Conservation (phyloP, 2,113 vertebrate genomes). For the Varanus komodoensis region DNA sequence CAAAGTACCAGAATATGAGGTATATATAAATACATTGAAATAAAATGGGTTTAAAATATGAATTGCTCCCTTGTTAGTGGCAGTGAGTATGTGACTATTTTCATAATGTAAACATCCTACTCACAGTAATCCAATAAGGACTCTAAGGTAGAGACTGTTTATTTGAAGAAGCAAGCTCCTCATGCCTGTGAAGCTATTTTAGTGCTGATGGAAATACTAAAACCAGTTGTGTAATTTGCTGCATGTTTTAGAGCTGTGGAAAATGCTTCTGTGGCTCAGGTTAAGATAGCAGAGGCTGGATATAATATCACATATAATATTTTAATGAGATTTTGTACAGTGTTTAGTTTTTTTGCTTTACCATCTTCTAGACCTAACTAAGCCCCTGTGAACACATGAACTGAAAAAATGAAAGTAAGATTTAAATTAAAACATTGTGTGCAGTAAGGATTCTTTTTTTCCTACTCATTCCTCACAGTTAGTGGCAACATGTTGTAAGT, state of each 20-base stretch:
- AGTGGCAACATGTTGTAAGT: background rate
- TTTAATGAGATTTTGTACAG: background rate
- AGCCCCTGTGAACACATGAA: background rate
- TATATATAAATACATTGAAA: background rate
- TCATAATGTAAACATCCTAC: conserved; percentile 74
- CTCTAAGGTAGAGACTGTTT: conserved; percentile 66
- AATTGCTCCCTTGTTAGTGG: conserved; percentile 62
- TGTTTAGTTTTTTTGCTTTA: background rate
- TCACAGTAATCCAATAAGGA: conserved; percentile 71
- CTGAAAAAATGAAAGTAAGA: background rate
- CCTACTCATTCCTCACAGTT: background rate
- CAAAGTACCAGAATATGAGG: background rate
- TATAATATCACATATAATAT: background rate
- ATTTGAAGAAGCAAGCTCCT: conserved; percentile 65
- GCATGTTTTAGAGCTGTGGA: background rate
- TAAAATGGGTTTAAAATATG: conserved; percentile 42
- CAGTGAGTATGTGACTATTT: conserved; percentile 60
- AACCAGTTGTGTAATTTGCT: background rate
- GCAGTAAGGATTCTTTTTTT: background rate
- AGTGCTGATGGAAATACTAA: background rate
- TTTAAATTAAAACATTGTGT: background rate
- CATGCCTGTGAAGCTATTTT: background rate
- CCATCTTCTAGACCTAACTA: background rate
- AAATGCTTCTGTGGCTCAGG: background rate
- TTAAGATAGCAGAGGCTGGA: background rate